Evolutionary conservation across 2,113 vertebrate species (phyloP), one percentile per base, ranked within the genome.

Genomic region (Phoxinus phoxinus): DNA sequence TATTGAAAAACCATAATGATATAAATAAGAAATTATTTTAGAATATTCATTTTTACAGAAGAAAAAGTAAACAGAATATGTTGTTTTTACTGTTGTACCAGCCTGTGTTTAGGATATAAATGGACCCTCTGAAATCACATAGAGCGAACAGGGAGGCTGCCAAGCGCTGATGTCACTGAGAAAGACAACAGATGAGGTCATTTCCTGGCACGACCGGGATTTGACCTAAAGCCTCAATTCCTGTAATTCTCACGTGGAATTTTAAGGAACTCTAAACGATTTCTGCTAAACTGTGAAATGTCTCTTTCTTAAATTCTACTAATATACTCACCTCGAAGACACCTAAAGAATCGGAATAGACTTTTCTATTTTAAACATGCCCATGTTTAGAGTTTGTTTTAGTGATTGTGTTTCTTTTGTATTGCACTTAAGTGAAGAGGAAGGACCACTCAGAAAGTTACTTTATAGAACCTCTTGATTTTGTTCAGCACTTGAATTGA

Each of bases 221-320:
- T 30, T 44, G 77, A 75, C 59, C 56, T 30, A 46, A 30, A 19
- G 65, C 65, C 65, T 82, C 37, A 71, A 48, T 61, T 53, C 56
- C 35, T 1, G 25, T 81, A 15, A 7, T 71, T 21, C 56, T 76
- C 44, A 59, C 37, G 27, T 69, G 48, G 84, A 76, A 37, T 72
- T n/a, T 67, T 30, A 61, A 59, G 65, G 25, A 85, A 84, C 48
- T 74, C 75, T 75, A 37, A 78, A 72, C 84, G 75, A 81, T 56
- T 72, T 75, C 53, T 83, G 61, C 61, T 86, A 79, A 79, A 88
- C 80, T 88, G 87, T 78, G 44, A 83, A 83, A n/a, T 35, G 44
- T 53, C 46, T 53, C 44, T 30, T 41, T 79, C 35, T 83, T 72
- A 53, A 30, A 46, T 61, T 30, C 32, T 59, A 51, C 27, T 81